Conservation (phyloP, 2,797 vertebrate genomes). For the Lophius americanus region DNA sequence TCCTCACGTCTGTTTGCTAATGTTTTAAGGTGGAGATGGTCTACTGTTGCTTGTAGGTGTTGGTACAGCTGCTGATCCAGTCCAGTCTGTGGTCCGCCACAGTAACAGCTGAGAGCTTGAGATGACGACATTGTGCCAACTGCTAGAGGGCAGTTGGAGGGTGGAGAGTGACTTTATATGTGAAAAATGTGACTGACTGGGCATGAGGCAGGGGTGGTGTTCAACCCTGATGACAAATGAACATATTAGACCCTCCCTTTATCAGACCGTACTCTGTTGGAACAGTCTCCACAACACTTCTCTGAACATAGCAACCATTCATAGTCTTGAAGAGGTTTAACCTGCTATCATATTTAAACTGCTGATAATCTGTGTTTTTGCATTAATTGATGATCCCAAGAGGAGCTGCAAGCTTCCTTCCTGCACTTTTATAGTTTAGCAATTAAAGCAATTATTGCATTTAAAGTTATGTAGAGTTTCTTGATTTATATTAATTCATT, state of each 20-base stretch:
- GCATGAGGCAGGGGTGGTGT: slow-evolving; percentile 44
- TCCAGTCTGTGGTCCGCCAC: slow-evolving; percentile 35
- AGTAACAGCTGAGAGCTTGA: slow-evolving; percentile 66
- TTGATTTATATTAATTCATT: no score
- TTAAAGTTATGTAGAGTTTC: no score
- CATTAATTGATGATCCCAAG: no score
- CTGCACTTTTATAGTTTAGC: no score
- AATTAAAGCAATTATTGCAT: no score
- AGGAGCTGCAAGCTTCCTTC: no score
- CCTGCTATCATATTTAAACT: no score
- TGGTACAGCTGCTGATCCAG: slow-evolving; percentile 58
- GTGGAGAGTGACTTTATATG: slow-evolving; percentile 58
- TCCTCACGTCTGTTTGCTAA: slow-evolving; percentile 22
- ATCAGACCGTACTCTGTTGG: background rate
- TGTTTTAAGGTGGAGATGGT: slow-evolving; percentile 36
- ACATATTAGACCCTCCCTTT: slow-evolving; percentile 24
- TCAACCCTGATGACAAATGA: slow-evolving; percentile 47
- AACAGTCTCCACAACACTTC: background rate
- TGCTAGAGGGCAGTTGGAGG: slow-evolving; percentile 59
- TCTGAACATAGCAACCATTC: background rate
- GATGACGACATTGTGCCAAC: slow-evolving; percentile 64
- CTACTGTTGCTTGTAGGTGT: slow-evolving; percentile 14
- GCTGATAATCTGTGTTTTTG: no score
- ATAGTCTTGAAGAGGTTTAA: no score
- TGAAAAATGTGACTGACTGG: slow-evolving; percentile 68